phyloP scores from a whole-genome alignment of 2,797 vertebrate genomes.

The Leptoclinus maculatus region DNA sequence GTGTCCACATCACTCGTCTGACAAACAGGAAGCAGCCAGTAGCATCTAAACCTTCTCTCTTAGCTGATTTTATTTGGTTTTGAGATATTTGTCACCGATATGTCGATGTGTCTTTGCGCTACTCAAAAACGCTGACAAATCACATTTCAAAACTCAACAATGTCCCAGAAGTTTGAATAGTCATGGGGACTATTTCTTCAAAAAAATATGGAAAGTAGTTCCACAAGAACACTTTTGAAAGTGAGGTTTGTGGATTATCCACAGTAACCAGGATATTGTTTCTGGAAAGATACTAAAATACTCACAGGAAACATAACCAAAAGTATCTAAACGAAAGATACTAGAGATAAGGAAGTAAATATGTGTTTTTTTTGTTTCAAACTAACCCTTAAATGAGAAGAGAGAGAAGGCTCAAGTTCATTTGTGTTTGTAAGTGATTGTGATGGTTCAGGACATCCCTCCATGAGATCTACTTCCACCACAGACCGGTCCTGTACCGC shows the following conservation, averaged over 20 bases:
- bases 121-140: not conserved
- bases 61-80: not conserved
- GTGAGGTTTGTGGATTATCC: not conserved
- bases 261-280: not conserved
- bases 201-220: not conserved
- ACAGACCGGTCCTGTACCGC: not conserved
- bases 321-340: not conserved
- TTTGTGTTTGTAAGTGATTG: not conserved
- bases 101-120: not conserved
- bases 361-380: fast-evolving
- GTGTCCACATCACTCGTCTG: conserved; percentile 7
- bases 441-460: not conserved
- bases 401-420: not conserved
- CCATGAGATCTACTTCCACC: not conserved
- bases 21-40: conserved; percentile 46
- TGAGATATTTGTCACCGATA: not conserved
- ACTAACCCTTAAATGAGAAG: not conserved
- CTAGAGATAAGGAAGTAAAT: not conserved
- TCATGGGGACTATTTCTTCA: not conserved
- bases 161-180: not conserved
- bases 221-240: not conserved
- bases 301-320: not conserved
- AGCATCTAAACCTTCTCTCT: not conserved
- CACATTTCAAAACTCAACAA: not conserved
- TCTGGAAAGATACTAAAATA: not conserved